Base-by-base conservation (phyloP, 2,888 invertebrate genomes). In the Thymelicus sylvestris region DNA sequence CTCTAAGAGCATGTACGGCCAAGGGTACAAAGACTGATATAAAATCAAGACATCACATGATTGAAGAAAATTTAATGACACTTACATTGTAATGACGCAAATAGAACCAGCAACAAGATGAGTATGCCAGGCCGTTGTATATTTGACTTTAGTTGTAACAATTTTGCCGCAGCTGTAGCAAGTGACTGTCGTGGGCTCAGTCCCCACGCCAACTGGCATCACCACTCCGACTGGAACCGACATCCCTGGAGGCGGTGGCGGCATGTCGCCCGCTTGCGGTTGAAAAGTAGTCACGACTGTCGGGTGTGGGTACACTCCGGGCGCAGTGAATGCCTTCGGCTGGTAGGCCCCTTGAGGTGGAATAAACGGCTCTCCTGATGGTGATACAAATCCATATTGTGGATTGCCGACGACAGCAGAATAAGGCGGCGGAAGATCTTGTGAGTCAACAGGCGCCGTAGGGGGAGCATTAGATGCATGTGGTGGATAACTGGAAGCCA, bases 121-220 rank as follows among this genome's bases (percentile, higher is more conserved):
- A 70, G 93, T 93, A 74, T 93, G 93, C 93, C 93, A 93, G 55
- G 92, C 92, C 12, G 93, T 93, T 52, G 91, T 90, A 76, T 92
- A 93, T 65, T 84, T 87, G n/a, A 93, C 93, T 83, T 91, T 87
- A 41, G 93, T 93, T 59, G 92, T 92, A 39, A 92, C 91, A 41
- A 91, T 85, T 84, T 92, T 92, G 24, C 87, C 87, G 74, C 93
- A 93, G 75, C 91, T 93, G 76, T 87, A 92, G 77, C 93, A 93
- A 57, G 88, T 92, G 13, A 92, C 83, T 61, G 93, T 93, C 0
- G 93, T 89, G 7, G 93, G 93, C 71, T 92, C 91, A 15, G 87
- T 91, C 71, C 93, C 93, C 7, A 93, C 92, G 3, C 87, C 88
- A 12, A 66, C 63, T 2, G 91, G 89, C 61, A 93, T 73, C 6